Conservation (phyloP, 37 sponge, comb jelly and placozoan species). For the Eunapius fragilis region DNA sequence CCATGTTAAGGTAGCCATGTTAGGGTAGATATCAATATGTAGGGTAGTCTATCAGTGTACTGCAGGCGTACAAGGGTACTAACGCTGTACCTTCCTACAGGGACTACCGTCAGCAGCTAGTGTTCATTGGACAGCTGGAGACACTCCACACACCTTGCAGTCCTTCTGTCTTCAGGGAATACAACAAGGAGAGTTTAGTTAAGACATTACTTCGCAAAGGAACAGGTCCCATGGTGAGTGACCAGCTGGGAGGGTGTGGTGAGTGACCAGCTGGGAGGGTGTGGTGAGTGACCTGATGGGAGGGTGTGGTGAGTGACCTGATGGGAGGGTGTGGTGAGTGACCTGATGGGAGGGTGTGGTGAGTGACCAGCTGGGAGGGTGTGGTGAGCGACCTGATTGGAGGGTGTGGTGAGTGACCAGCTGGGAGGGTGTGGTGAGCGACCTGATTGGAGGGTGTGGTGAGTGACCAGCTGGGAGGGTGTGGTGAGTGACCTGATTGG, state of each 20-base stretch:
- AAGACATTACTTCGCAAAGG: conserved; percentile 29
- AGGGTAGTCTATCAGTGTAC: no score
- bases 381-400: not conserved
- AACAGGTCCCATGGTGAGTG: conserved; percentile 46
- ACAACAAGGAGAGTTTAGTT: conserved; percentile 50
- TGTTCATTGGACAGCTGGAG: conserved; percentile 53
- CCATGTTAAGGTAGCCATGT: not conserved
- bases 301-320: not conserved
- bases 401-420: conserved; percentile 14
- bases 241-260: no score
- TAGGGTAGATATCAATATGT: not conserved
- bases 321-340: no score
- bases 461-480: no score
- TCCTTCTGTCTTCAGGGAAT: conserved; percentile 35
- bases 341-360: no score
- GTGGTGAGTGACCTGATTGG: not conserved
- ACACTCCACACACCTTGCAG: conserved; percentile 21
- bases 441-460: no score
- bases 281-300: no score
- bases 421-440: no score
- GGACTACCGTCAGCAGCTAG: conserved; percentile 34
- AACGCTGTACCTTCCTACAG: not conserved
- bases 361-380: no score
- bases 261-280: no score
- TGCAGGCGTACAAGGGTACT: no score